These are phyloP conservation scores for Drosophila sordidula DNA, from an alignment of 2,888 invertebrate species.

Conservation along the genomic window DNA sequence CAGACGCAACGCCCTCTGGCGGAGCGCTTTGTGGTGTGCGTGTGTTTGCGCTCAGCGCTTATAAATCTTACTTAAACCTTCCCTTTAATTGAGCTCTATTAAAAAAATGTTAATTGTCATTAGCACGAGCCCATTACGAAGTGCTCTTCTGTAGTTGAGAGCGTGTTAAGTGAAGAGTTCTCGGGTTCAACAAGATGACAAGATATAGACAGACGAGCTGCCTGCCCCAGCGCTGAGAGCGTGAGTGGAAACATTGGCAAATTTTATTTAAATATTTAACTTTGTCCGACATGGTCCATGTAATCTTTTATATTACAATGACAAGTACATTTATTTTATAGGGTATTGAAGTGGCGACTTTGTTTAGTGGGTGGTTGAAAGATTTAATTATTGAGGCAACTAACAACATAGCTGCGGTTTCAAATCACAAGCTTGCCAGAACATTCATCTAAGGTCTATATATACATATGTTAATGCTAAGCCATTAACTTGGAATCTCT, in stretches of 20 bases:
- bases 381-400: no score
- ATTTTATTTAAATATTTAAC: neutral
- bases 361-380: no score
- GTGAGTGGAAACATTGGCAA: no score
- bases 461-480: no score
- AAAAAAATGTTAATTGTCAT: constrained; percentile 78
- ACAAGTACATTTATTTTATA: no score
- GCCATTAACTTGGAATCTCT: no score
- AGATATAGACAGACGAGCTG: neutral
- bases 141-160: constrained; percentile 2
- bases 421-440: no score
- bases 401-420: no score
- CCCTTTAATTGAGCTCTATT: constrained; percentile 72
- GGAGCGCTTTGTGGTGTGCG: constrained; percentile 5
- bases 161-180: constrained; percentile 22
- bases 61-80: constrained; percentile 76
- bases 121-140: constrained; percentile 31
- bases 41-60: constrained; percentile 35
- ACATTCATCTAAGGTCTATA: no score
- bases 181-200: constrained; percentile 6
- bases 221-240: constrained; percentile 1
- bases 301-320: no score
- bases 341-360: no score
- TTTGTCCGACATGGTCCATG: no score
- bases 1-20: constrained; percentile 41